Evolutionary conservation across 2,113 vertebrate species (phyloP).

Genomic region (Sinocyclocheilus rhinocerous): DNA sequence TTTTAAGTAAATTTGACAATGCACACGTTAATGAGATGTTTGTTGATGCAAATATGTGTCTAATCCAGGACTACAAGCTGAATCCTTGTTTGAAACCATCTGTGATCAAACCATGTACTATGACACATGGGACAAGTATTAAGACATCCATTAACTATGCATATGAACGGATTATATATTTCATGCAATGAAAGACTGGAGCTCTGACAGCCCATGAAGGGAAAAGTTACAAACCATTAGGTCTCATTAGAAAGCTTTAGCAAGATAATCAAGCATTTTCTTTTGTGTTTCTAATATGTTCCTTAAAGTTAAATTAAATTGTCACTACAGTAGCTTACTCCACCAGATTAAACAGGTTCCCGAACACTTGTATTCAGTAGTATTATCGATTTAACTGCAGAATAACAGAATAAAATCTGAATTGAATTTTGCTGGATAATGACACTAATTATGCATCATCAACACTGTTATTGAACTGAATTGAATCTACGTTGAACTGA

Average conservation of each 20-base stretch:
- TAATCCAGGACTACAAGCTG: background rate
- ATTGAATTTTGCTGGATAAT: background rate
- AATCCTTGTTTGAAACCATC: background rate
- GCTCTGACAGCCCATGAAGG: slow-evolving; percentile 20
- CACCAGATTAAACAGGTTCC: background rate
- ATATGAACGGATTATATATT: background rate
- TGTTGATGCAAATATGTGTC: background rate
- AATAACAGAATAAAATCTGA: background rate
- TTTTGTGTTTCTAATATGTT: slow-evolving; percentile 9
- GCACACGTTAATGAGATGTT: too few relatives aligned
- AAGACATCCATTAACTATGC: slow-evolving; percentile 1
- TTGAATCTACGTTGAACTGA: too few relatives aligned
- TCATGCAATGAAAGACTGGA: background rate
- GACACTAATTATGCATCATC: too few relatives aligned
- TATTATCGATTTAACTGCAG: background rate
- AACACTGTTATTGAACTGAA: background rate
- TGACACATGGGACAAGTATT: slow-evolving; percentile 18
- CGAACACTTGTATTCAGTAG: background rate
- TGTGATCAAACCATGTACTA: background rate
- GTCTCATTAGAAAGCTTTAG: slow-evolving; percentile 23
- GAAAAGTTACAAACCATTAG: slow-evolving; percentile 19
- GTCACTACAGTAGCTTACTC: background rate
- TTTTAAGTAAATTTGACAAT: background rate
- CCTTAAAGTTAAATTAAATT: background rate
- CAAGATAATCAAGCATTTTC: slow-evolving; percentile 29